These are phyloP conservation scores for Andricus grossulariae DNA, from an alignment of 1,140 invertebrate species.

Conservation along the genomic window DNA sequence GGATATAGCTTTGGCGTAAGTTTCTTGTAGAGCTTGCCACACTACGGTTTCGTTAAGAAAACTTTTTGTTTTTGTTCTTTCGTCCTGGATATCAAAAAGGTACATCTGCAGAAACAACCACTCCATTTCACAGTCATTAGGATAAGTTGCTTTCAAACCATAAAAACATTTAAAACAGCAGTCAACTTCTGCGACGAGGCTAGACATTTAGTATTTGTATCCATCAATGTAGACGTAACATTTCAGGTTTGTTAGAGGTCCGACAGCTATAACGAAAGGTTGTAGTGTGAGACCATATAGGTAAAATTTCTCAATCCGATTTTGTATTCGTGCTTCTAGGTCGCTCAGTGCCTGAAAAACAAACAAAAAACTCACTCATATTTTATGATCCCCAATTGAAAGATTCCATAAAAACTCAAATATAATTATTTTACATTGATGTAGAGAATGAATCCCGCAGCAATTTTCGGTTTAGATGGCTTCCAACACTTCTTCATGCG, in stretches of 20 bases:
- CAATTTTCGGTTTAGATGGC: not conserved
- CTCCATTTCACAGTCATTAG: conserved; percentile 26
- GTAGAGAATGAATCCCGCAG: not conserved
- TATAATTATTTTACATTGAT: not conserved
- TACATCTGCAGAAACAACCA: conserved; percentile 36
- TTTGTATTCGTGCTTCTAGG: not conserved
- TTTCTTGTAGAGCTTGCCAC: not conserved
- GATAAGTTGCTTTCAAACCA: conserved; percentile 16
- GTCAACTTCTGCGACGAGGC: conserved; percentile 32
- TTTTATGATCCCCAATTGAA: not conserved
- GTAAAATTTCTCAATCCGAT: not conserved
- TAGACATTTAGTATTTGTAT: conserved; percentile 30
- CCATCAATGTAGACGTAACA: conserved; percentile 32
- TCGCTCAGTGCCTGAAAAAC: not conserved
- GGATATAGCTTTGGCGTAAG: not conserved
- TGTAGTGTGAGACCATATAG: conserved; percentile 35
- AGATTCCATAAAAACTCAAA: not conserved
- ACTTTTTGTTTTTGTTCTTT: not conserved
- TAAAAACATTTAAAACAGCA: conserved; percentile 37
- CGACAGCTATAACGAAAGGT: conserved; percentile 37
- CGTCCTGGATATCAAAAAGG: conserved; percentile 23
- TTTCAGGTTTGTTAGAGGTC: conserved; percentile 19
- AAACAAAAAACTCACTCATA: not conserved
- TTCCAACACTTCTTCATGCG: not conserved
- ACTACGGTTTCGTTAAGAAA: not conserved